Evolutionary conservation across 2,797 vertebrate species (phyloP).

Genomic region (Sandelia bainsii): DNA sequence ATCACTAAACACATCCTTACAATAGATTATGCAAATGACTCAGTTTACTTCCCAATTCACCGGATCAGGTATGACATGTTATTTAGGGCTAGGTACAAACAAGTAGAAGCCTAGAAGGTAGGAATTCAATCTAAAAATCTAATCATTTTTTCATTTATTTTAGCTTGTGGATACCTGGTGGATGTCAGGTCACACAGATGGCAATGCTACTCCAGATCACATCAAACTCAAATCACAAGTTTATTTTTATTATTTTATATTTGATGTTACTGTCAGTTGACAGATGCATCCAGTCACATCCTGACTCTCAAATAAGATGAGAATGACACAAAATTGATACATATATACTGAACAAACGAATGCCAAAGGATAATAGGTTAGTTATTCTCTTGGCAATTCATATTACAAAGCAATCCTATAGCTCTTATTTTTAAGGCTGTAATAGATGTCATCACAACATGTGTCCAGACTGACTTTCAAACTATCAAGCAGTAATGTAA

Average conservation of each 20-base stretch:
- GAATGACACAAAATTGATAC: no score
- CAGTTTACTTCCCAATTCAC: background rate
- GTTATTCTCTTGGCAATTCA: background rate
- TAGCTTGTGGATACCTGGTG: background rate
- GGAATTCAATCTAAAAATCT: background rate
- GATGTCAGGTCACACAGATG: background rate
- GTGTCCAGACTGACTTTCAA: background rate
- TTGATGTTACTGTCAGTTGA: no score
- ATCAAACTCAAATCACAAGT: no score
- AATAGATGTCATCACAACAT: background rate
- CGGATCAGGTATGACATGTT: background rate
- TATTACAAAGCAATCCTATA: background rate
- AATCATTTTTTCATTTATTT: background rate
- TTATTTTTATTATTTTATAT: no score
- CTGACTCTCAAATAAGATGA: no score
- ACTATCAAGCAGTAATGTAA: background rate
- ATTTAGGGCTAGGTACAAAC: background rate
- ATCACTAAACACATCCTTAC: background rate
- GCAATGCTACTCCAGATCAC: no score
- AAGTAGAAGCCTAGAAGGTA: background rate
- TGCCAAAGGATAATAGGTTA: no score
- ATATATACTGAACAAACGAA: no score
- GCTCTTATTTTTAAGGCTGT: background rate
- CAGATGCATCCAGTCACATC: no score
- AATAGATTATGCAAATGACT: background rate